These are phyloP conservation scores for Hydraecia micacea DNA, from an alignment of 2,888 invertebrate species.

Conservation along the genomic window DNA sequence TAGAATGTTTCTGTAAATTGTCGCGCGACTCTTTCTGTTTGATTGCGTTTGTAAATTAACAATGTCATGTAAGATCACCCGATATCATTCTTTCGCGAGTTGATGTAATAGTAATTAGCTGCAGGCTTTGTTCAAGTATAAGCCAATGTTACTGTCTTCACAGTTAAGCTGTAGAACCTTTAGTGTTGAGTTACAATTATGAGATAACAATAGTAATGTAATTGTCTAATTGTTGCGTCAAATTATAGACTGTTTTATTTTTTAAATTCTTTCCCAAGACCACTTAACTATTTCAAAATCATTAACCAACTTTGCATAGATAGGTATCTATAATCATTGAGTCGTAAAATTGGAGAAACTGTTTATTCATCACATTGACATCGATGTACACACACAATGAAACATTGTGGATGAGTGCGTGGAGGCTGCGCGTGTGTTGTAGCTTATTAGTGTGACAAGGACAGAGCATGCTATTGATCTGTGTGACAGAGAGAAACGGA, in stretches of 20 bases:
- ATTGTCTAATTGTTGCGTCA: constrained; percentile 58
- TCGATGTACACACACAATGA: constrained; percentile 73
- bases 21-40: constrained; percentile 57
- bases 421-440: constrained; percentile 73
- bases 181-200: constrained; percentile 42
- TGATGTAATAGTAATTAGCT: constrained; percentile 52
- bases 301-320: constrained; percentile 87
- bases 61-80: constrained; percentile 47
- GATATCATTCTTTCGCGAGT: constrained; percentile 51
- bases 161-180: constrained; percentile 25
- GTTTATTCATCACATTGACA: constrained; percentile 89
- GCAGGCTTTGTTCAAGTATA: constrained; percentile 46
- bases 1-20: constrained; percentile 68
- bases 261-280: constrained; percentile 68
- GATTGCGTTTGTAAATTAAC: constrained; percentile 64
- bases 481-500: constrained; percentile 81
- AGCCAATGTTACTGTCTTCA: constrained; percentile 32
- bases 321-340: constrained; percentile 87
- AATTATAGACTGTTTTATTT: constrained; percentile 54
- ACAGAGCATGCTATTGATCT: constrained; percentile 75
- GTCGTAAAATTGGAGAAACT: constrained; percentile 89
- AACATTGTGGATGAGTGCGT: constrained; percentile 71
- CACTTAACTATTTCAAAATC: constrained; percentile 72
- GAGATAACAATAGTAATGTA: constrained; percentile 50
- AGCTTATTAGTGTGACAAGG: constrained; percentile 87